A percentile compares a stretch with the other conserved stretches of the same genome.
These are phyloP conservation scores for Heteractis magnifica DNA, from an alignment of 92 coral and sea anemone species.

Conservation along the genomic window DNA sequence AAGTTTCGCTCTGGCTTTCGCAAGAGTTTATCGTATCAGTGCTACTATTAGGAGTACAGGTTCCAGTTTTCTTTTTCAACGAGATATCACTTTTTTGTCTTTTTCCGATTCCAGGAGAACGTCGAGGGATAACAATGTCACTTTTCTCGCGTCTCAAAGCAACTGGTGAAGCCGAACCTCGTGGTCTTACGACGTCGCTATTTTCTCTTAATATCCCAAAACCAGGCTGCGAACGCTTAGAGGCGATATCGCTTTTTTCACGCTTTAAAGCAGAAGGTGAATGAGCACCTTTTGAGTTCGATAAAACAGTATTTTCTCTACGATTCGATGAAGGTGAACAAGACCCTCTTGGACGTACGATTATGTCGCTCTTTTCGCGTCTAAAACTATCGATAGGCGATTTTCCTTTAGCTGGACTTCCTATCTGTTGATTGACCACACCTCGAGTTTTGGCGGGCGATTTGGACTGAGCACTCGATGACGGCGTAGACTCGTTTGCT, in stretches of 20 bases:
- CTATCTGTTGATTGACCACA: conserved; percentile 21
- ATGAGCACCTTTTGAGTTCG: conserved; percentile 37
- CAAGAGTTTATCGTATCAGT: conserved; percentile 51
- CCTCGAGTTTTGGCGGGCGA: conserved; percentile 26
- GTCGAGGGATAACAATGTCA: conserved; percentile 29
- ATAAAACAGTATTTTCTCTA: conserved; percentile 43
- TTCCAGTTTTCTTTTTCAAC: background rate
- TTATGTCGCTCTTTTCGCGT: conserved; percentile 51
- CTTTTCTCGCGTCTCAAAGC: conserved; percentile 64
- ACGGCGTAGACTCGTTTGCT: conserved; percentile 14
- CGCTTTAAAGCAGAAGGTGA: conserved; percentile 36
- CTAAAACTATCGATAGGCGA: conserved; percentile 44
- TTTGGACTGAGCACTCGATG: background rate
- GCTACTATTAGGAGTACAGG: background rate
- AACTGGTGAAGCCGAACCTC: conserved; percentile 53
- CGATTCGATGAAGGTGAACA: conserved; percentile 14
- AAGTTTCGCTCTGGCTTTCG: conserved; percentile 25
- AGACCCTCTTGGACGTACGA: conserved; percentile 18
- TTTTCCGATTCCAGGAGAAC: conserved; percentile 3
- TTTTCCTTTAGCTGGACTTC: conserved; percentile 23
- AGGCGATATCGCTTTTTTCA: conserved; percentile 38
- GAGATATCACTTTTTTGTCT: conserved; percentile 12
- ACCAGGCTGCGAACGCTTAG: conserved; percentile 54
- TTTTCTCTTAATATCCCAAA: conserved; percentile 43
- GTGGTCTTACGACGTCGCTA: conserved; percentile 41